phyloP scores from a whole-genome alignment of 1,140 invertebrate genomes.

The Magallana gigas region DNA sequence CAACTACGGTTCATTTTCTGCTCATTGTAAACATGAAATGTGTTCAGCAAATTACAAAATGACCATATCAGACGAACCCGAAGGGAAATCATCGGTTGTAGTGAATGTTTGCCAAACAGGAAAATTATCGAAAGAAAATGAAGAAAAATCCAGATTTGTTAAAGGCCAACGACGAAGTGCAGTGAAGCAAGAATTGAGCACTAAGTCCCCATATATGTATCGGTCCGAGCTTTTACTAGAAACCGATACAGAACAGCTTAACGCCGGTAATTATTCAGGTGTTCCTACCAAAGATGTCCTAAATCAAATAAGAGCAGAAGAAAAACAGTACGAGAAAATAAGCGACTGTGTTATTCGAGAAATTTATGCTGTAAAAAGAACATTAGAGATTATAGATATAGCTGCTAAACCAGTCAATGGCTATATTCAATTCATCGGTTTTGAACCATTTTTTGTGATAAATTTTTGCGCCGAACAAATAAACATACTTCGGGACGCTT shows the following conservation, averaged over 20 bases:
- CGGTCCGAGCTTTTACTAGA: neutral
- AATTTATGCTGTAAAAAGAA: slow-evolving; percentile 3
- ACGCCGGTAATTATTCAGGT: neutral
- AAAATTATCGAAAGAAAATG: neutral
- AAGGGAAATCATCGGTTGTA: neutral
- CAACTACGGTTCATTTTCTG: neutral
- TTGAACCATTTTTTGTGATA: slow-evolving; percentile 10
- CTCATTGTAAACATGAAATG: neutral
- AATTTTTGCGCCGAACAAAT: slow-evolving; percentile 37
- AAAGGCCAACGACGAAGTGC: neutral
- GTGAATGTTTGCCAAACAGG: neutral
- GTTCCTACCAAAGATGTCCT: slow-evolving; percentile 36
- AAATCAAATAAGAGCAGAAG: neutral
- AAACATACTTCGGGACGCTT: neutral
- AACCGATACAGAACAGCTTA: neutral
- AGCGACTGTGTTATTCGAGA: slow-evolving; percentile 33
- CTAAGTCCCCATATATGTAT: neutral
- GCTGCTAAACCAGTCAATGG: neutral
- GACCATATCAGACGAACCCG: neutral
- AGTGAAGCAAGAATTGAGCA: neutral
- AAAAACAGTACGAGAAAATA: slow-evolving; percentile 21
- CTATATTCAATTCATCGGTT: slow-evolving; percentile 28
- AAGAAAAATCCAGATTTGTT: slow-evolving; percentile 6
- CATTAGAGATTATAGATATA: neutral
- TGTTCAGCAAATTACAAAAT: neutral